phyloP scores from a whole-genome alignment of 2,888 invertebrate species.

The Erebia aethiops region DNA sequence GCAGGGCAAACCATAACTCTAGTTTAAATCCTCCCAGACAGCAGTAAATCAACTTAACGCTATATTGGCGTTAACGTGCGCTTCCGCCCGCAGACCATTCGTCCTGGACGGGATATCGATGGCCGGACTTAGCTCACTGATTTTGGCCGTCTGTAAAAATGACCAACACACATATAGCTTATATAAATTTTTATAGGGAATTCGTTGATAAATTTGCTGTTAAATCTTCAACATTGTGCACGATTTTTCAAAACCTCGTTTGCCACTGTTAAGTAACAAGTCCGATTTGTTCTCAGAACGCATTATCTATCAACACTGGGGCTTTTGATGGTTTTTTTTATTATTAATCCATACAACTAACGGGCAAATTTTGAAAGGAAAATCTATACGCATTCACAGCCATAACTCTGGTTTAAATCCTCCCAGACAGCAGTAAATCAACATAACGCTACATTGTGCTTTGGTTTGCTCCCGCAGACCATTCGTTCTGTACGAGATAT shows the following conservation, averaged over 20 bases:
- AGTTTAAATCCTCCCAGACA: conserved; percentile 2
- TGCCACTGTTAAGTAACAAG: too few relatives aligned
- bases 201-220: too few relatives aligned
- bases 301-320: too few relatives aligned
- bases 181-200: too few relatives aligned
- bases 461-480: conserved; percentile 43
- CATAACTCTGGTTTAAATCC: background rate
- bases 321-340: too few relatives aligned
- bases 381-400: background rate
- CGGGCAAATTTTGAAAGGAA: too few relatives aligned
- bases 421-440: conserved; percentile 42
- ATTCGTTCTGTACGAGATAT: conserved; percentile 33
- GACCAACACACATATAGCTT: background rate
- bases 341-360: too few relatives aligned
- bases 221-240: too few relatives aligned
- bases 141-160: background rate
- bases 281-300: too few relatives aligned
- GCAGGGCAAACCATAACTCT: background rate
- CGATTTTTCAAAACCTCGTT: too few relatives aligned
- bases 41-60: conserved; percentile 46
- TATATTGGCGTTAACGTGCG: conserved; percentile 44
- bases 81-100: conserved; percentile 45
- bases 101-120: conserved; percentile 29
- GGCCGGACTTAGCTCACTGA: background rate
- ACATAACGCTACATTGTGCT: conserved; percentile 45